Evolutionary conservation across 1,140 invertebrate species (phyloP).

Genomic region (Akabosia matsudoensis): DNA sequence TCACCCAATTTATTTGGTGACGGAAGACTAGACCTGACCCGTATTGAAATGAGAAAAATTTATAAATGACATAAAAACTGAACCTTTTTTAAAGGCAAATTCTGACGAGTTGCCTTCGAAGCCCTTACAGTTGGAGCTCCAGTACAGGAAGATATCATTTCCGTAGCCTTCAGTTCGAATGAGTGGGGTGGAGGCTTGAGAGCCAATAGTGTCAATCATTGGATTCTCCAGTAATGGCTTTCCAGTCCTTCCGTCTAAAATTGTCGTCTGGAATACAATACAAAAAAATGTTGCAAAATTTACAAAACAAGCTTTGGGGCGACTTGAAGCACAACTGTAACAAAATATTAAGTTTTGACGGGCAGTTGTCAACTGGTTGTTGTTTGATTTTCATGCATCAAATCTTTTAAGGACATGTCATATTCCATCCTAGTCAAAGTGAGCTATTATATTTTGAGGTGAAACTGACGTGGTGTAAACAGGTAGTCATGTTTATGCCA

Average conservation of each 20-base stretch:
- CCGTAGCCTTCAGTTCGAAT: slow-evolving; percentile 56
- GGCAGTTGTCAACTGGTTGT: no score
- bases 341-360: no score
- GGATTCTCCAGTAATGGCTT: slow-evolving; percentile 60
- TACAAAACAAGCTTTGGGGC: no score
- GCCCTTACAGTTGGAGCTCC: slow-evolving; percentile 65
- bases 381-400: no score
- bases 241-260: slow-evolving; percentile 68
- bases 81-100: slow-evolving; percentile 54
- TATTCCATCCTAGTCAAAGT: no score
- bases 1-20: no score
- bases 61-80: neutral
- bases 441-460: no score
- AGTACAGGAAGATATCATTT: slow-evolving; percentile 72
- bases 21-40: neutral
- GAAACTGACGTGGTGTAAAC: no score
- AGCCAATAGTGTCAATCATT: slow-evolving; percentile 65
- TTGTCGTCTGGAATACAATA: slow-evolving; percentile 58
- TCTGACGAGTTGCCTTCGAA: slow-evolving; percentile 53
- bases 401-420: no score
- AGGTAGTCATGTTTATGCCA: no score
- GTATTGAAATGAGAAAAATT: slow-evolving; percentile 21
- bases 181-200: slow-evolving; percentile 58
- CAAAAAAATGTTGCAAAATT: no score
- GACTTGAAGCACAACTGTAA: no score